Percentiles rank a stretch among this genome's conserved stretches.
Evolutionary conservation across 2,888 invertebrate genomes (phyloP).

Genomic region (Drosophila engyochracea): DNA sequence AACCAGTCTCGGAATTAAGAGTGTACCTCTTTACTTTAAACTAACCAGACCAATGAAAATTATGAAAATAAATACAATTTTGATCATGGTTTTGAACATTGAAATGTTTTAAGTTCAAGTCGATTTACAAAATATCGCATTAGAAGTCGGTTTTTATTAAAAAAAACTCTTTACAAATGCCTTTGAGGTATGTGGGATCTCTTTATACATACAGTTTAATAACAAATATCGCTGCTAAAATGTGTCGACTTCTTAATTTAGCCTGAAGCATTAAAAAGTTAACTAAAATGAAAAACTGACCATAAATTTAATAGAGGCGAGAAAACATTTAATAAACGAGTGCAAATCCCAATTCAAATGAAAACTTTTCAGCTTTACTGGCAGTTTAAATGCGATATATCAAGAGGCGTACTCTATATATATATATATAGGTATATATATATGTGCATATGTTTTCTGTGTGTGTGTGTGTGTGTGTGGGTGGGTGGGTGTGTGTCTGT

Average conservation of each 20-base stretch:
- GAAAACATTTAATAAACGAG: constrained; percentile 26
- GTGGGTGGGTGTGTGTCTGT: constrained; percentile 15
- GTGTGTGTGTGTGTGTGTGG: constrained; percentile 1
- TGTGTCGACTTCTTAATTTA: constrained; percentile 10
- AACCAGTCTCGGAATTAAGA: not conserved
- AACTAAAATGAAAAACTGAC: constrained; percentile 12
- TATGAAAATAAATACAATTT: not conserved
- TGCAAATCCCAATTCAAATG: constrained; percentile 21
- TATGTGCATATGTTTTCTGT: not conserved
- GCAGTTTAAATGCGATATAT: constrained; percentile 71
- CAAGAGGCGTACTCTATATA: constrained; percentile 37
- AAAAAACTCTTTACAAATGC: not conserved
- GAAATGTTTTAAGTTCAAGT: not conserved
- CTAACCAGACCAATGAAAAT: not conserved
- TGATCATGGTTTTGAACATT: not conserved
- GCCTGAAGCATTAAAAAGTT: constrained; percentile 27
- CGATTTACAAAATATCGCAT: not conserved
- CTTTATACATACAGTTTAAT: not conserved
- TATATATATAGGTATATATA: not conserved
- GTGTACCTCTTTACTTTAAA: not conserved
- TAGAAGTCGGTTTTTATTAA: not conserved
- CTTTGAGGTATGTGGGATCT: not conserved
- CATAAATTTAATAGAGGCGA: constrained; percentile 42
- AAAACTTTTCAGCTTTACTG: constrained; percentile 37
- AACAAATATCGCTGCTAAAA: not conserved